Base-by-base conservation (phyloP, 2,888 invertebrate genomes). In the Mesorhabditis spiculigera region DNA sequence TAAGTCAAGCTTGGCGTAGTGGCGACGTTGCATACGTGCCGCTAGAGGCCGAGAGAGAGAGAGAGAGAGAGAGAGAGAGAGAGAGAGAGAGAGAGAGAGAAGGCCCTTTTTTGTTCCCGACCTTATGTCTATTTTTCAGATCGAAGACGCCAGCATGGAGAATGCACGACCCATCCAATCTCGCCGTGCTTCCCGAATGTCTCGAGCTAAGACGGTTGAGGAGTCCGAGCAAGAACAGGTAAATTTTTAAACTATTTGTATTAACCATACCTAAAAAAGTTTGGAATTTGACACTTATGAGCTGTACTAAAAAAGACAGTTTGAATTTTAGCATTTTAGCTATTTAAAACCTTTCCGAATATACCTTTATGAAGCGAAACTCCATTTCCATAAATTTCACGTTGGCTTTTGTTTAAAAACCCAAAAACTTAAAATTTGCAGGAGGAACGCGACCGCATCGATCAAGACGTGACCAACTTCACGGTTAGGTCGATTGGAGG, bases 141-240 rank as follows among this genome's bases (percentile, higher is more conserved):
- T 50, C 58, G 10, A 50, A 50, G 58, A 50, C 58, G 58, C n/a
- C 10, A 50, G 58, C 58, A 13, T n/a, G 58, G n/a, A 13, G 28
- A 28, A 28, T 28, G 28, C 28, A 28, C 28, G 28, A 28, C 28
- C 28, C 28, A 28, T 28, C 28, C 28, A 28, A 28, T 28, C 28
- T 28, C 28, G 28, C 28, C 28, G 58, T 50, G 10, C 58, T 50
- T 10, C 10, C n/a, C 8, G 58, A n/a, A 10, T 50, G 58, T 10
- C 58, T n/a, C 58, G 58, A 10, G 58, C 58, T 10, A 50, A 50
- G n/a, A 50, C 58, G 58, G n/a, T 50, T 50, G n/a, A 50, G n/a
- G 58, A 50, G n/a, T 10, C 8, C 10, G 58, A 50, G n/a, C n/a
- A 13, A 13, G 58, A 50, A n/a, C 58, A 50, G 58, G 58, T 50